Percentiles rank a stretch among this genome's conserved stretches.
Conservation (phyloP, 2,797 vertebrate genomes). For the Craterocephalus amniculus region DNA sequence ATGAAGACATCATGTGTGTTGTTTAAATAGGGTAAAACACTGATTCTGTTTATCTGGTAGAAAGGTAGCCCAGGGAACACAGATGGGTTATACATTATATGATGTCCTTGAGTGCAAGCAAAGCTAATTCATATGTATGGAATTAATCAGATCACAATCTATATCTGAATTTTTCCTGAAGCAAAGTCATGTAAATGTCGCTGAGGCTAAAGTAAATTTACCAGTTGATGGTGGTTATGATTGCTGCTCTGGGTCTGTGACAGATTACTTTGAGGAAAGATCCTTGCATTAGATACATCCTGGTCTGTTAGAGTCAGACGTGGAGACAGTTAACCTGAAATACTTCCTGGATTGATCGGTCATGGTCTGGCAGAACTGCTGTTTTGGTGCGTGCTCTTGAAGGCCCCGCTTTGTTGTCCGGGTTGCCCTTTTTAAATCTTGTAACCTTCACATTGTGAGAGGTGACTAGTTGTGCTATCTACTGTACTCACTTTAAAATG, state of each 20-base stretch:
- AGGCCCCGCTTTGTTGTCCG: constrained; percentile 54
- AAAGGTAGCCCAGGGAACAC: constrained; percentile 1
- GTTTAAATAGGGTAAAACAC: constrained; percentile 48
- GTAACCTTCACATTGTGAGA: constrained; percentile 74
- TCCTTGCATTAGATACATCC: constrained; percentile 10
- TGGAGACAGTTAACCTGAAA: neutral
- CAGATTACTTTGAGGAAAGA: constrained; percentile 19
- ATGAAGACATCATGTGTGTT: constrained; percentile 38
- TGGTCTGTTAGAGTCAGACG: constrained; percentile 9
- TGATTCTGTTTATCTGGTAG: constrained; percentile 27
- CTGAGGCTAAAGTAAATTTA: neutral
- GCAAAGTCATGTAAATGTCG: neutral
- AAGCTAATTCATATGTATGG: constrained; percentile 14
- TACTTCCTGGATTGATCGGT: constrained; percentile 7
- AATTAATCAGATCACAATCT: neutral
- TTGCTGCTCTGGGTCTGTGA: constrained; percentile 23
- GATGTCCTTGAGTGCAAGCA: constrained; percentile 1
- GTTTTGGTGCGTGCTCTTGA: constrained; percentile 30
- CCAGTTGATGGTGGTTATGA: neutral
- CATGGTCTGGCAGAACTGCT: constrained; percentile 14
- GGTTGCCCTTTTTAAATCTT: constrained; percentile 69
- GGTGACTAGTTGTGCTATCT: constrained; percentile 68
- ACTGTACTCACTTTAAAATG: constrained; percentile 71
- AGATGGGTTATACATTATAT: constrained; percentile 19
- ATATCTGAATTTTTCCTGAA: constrained; percentile 19